A percentile compares a stretch with the other conserved stretches of the same genome.
These are phyloP conservation scores for Rhynchotus rufescens DNA, from an alignment of 2,797 vertebrate species.

Conservation along the genomic window DNA sequence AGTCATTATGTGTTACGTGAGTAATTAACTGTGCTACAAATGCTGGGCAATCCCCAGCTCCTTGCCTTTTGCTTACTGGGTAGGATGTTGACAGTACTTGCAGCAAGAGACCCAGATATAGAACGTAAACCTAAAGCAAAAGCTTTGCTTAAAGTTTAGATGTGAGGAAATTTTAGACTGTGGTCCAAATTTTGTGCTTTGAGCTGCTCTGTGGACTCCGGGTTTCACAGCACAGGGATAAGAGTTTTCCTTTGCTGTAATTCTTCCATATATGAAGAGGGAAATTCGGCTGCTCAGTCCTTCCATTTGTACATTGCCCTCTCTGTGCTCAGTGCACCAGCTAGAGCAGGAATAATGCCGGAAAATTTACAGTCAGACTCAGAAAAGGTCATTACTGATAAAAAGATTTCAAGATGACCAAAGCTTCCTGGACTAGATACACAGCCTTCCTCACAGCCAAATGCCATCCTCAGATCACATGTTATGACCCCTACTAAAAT, in stretches of 20 bases:
- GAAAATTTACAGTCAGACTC: background rate
- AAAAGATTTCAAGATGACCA: background rate
- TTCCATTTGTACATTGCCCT: background rate
- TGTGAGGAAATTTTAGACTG: slow-evolving; percentile 32
- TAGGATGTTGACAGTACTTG: slow-evolving; percentile 56
- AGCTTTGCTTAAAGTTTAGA: slow-evolving; percentile 35
- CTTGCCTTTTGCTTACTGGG: slow-evolving; percentile 13
- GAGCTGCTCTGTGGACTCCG: background rate
- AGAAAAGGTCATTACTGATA: background rate
- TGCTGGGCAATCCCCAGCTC: background rate
- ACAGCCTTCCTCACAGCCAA: background rate
- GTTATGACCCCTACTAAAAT: background rate
- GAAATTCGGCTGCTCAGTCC: background rate
- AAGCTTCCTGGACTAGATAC: background rate
- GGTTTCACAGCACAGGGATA: background rate
- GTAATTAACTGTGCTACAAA: slow-evolving; percentile 29
- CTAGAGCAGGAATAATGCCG: background rate
- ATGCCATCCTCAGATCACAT: background rate
- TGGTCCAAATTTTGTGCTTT: slow-evolving; percentile 5
- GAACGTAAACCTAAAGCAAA: slow-evolving; percentile 34
- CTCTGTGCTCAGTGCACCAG: background rate
- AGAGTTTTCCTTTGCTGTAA: background rate
- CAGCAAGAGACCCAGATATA: background rate
- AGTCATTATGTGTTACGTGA: background rate
- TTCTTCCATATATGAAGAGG: background rate